phyloP scores from a whole-genome alignment of 2,888 invertebrate genomes.

The Griposia aprilina region DNA sequence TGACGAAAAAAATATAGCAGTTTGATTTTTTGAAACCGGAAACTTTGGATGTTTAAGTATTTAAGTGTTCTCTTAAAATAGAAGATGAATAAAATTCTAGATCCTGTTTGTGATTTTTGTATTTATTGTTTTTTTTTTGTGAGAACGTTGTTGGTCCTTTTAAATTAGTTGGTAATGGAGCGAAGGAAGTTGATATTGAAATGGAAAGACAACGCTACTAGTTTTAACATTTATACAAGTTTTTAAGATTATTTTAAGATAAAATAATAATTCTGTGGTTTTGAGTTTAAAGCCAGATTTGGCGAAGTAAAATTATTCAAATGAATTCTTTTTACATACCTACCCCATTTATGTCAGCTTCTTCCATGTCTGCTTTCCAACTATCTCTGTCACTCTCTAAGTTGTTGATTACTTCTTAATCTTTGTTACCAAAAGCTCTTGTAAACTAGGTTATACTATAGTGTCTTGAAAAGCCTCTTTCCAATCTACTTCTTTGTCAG shows the following conservation, averaged over 20 bases:
- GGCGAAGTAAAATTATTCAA: background rate
- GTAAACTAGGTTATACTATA: background rate
- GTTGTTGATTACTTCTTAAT: background rate
- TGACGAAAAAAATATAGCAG: slow-evolving; percentile 45
- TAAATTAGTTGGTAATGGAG: no score
- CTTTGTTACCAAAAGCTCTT: background rate
- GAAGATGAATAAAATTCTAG: slow-evolving; percentile 5
- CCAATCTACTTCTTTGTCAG: background rate
- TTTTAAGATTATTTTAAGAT: background rate
- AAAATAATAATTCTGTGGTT: background rate
- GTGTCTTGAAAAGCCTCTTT: background rate
- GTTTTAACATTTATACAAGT: background rate
- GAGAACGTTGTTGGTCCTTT: background rate
- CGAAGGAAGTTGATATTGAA: background rate
- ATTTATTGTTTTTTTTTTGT: background rate
- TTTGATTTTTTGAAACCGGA: slow-evolving; percentile 45
- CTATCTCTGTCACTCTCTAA: background rate
- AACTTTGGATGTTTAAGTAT: slow-evolving; percentile 55
- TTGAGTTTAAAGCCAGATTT: background rate
- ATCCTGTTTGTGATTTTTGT: slow-evolving; percentile 40
- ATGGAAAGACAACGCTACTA: background rate
- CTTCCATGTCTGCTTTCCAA: background rate
- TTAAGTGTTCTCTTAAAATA: slow-evolving; percentile 39
- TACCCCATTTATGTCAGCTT: background rate
- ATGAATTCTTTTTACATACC: background rate